phyloP scores from a whole-genome alignment of 1,140 invertebrate species.

The Dendrolimus punctatus region DNA sequence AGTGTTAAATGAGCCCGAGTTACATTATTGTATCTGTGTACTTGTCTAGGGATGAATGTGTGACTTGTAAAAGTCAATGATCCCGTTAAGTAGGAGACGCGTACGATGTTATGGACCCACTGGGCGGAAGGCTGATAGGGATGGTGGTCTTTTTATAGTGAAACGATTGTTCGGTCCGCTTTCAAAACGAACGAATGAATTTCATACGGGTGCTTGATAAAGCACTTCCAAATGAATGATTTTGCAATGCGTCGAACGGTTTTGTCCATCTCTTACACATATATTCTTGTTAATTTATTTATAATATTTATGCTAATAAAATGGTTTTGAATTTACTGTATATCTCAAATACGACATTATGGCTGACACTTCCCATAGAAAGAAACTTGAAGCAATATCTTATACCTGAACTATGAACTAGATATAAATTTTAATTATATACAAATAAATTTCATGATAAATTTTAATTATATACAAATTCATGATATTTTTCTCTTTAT shows the following conservation, averaged over 20 bases:
- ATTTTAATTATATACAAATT: no score
- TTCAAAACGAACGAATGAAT: slow-evolving; percentile 27
- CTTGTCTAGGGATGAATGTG: neutral
- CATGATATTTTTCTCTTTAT: no score
- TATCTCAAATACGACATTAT: neutral
- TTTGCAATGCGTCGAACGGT: neutral
- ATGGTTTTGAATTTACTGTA: neutral
- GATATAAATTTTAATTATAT: no score
- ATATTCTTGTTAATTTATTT: neutral
- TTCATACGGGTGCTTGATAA: slow-evolving; percentile 28
- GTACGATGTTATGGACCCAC: slow-evolving; percentile 2
- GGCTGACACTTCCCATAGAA: neutral
- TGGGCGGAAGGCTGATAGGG: slow-evolving; percentile 33
- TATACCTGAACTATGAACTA: neutral
- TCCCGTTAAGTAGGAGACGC: slow-evolving; percentile 1
- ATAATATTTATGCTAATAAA: no score
- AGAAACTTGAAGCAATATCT: neutral
- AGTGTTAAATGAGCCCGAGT: no score
- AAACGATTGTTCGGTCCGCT: slow-evolving; percentile 36
- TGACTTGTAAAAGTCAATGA: neutral
- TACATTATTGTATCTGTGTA: no score
- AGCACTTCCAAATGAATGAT: slow-evolving; percentile 13
- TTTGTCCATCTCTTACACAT: neutral
- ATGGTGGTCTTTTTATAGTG: slow-evolving; percentile 31
- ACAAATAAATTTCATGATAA: no score